These are phyloP conservation scores for Drosophila pachea DNA, from an alignment of 1,140 invertebrate species.

Conservation along the genomic window DNA sequence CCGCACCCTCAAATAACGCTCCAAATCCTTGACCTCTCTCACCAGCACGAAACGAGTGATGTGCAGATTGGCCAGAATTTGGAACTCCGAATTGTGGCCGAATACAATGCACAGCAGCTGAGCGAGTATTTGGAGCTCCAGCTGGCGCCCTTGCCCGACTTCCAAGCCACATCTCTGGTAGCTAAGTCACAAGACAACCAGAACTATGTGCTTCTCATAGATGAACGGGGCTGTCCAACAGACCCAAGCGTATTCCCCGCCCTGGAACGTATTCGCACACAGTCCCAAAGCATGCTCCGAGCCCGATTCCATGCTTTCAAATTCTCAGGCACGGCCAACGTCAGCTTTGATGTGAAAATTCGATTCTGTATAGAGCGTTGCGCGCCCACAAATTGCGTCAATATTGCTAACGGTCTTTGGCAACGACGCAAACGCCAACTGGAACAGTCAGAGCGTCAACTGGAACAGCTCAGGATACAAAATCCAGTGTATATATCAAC, in stretches of 20 bases:
- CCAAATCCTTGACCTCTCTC: conserved; percentile 71
- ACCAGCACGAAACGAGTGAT: conserved; percentile 71
- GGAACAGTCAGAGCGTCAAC: conserved; percentile 25
- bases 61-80: conserved; percentile 74
- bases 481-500: conserved; percentile 72
- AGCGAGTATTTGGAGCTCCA: conserved; percentile 46
- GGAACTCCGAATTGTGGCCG: conserved; percentile 71
- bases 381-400: conserved; percentile 64
- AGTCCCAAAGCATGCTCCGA: conserved; percentile 69
- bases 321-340: conserved; percentile 79
- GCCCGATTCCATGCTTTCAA: conserved; percentile 80
- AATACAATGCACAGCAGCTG: conserved; percentile 55
- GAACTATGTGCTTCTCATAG: conserved; percentile 81
- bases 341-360: conserved; percentile 80
- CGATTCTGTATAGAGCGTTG: conserved; percentile 79
- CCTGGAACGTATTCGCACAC: conserved; percentile 62
- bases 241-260: conserved; percentile 80
- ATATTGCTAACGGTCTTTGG: conserved; percentile 16
- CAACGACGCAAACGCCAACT: conserved; percentile 43
- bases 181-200: conserved; percentile 79
- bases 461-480: conserved; percentile 51
- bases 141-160: conserved; percentile 65
- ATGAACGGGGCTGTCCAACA: conserved; percentile 83
- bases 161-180: conserved; percentile 67
- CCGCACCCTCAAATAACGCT: conserved; percentile 63